Base-by-base conservation (phyloP, 1,140 invertebrate species). In the Drosophila repleta region DNA sequence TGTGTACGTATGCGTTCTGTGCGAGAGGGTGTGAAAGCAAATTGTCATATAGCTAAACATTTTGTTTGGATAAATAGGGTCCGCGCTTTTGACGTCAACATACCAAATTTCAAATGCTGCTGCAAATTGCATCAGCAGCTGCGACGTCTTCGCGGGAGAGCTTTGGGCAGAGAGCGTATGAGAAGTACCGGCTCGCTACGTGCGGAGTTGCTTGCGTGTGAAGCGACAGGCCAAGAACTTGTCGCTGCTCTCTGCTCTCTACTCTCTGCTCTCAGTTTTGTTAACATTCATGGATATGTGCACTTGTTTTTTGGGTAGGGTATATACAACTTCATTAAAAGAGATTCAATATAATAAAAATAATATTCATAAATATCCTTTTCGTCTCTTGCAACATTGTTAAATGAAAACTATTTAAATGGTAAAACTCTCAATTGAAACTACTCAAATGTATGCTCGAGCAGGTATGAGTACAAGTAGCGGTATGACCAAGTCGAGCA, bases 91-190 rank as follows among this genome's bases (percentile, higher is more conserved):
- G 32, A 46, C 63, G 77, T 85, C 82, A 79, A 74, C 64, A 56
- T 61, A 69, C 53, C 43, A 77, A 29, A 65, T 74, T 84, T 80
- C 32, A 67, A 77, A 24, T 29, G 35, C 45, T 49, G 18, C 49
- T 80, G 81, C 49, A 67, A 84, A 84, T 84, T 84, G 65, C 73
- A 77, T 85, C 65, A 75, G 73, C 35, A 43, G 21, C 39, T 58
- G 29, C 29, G 7, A 8, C 17, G 11, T 15, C 3, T 13, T n/a
- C 1, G 35, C 35, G 13, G 5, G 39, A 41, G n/a, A 41, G n/a
- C 13, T n/a, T n/a, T 1, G 39, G n/a, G 7, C 13, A 15, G 3
- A 41, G n/a, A 10, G n/a, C 5, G 39, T 10, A 29, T 29, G 13
- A 41, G 15, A n/a, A 15, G 39, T 62, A 58, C 53, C 45, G 32